Evolutionary conservation across 1,140 invertebrate species (phyloP), one percentile per base, ranked within the genome.

Genomic region (Drosophila santomea): DNA sequence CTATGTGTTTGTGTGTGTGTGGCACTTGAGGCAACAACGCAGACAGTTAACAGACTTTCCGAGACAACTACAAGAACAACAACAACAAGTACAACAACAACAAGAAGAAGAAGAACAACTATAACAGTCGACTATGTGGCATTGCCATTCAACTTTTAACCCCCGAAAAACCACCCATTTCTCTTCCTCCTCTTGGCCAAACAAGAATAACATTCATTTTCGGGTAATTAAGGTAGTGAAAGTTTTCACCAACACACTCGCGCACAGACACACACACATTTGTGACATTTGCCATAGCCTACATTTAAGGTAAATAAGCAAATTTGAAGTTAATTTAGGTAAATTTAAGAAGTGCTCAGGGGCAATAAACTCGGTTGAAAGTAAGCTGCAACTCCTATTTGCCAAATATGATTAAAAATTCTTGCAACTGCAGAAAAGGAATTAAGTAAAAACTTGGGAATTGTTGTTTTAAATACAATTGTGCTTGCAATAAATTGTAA

Each of bases 211-310:
- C 74, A 67, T 80, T 75, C 74, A 64, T 69, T 69, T 63, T 62
- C 52, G 77, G 82, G 82, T 86, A 86, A 86, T 86, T 86, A 86
- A 86, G 86, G 86, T 82, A 88, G 82, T 86, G 82, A 86, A 86
- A 86, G 82, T 86, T 54, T 58, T 55, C 35, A 32, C 47, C 36
- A 45, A 23, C 48, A 41, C 35, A 25, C 39, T 10, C 28, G 25
- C 23, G 20, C 20, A 20, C 20, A 57, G 15, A n/a, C 15, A 41
- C 36, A 23, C 38, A 14, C 17, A 17, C 39, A 47, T 10, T 38
- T 47, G 25, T 62, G 52, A 50, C 67, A 63, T 78, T 82, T 84
- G 48, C 32, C 80, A 80, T 80, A 84, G 80, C 80, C 80, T 84
- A 83, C 80, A 80, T 84, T 84, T 83, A 55, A 80, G 80, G 69